Evolutionary conservation across 2,888 invertebrate species (phyloP), one percentile per base, ranked within the genome.

Genomic region (Sphinx pinastri): DNA sequence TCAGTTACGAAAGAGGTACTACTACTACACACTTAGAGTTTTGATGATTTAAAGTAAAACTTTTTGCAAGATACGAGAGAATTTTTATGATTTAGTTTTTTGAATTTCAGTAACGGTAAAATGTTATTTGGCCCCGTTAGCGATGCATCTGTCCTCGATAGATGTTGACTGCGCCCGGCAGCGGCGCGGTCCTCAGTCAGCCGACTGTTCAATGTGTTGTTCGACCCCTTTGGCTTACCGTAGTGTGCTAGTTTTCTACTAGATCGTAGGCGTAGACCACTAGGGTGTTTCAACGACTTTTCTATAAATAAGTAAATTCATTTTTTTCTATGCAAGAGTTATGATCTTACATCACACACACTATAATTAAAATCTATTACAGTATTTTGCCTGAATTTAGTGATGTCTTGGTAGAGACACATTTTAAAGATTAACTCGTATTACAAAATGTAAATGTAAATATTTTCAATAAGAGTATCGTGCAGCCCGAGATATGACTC

Each of bases 1-100:
- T 96, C 97, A 94, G 96, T 97, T 95, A 97, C 97, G 93, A 96
- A 97, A 96, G 98, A 98, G 98, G 98, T 98, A 94, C 88, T 88
- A 88, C 88, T 88, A 88, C 80, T 87, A 97, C 95, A 95, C 94
- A 94, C 95, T 93, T 93, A 92, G 88, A 92, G 88, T 93, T 93
- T 93, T 93, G 91, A 93, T 91, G 93, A 94, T 93, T 94, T 92
- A 90, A 92, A 92, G 92, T 93, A 93, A 92, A 80, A 92, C 88
- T 93, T 93, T 91, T 93, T 94, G 93, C 94, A 93, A 94, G 93
- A 93, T 92, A 90, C 86, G 80, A 91, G 86, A 93, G 84, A 92
- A 88, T 93, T 94, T 92, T 92, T 94, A 93, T 92, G 90, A 93
- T 93, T 94, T 94, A 93, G 93, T 93, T 93, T 91, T 89, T 93